A percentile compares a stretch with the other conserved stretches of the same genome.
Conservation (phyloP, 2,888 invertebrate species). For the Carpatolechia fugitivella region DNA sequence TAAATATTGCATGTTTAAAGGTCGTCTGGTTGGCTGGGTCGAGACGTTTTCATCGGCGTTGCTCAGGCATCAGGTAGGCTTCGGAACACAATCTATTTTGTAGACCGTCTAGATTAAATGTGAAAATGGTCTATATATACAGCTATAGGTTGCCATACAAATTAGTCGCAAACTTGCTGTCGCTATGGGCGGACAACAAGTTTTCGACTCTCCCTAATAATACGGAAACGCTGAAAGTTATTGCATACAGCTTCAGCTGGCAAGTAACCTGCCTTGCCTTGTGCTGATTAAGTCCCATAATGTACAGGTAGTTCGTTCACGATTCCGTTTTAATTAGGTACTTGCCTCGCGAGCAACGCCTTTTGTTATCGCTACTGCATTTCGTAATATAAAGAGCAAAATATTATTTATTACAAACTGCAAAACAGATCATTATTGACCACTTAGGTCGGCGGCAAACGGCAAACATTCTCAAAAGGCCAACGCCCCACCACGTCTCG, state of each 20-base stretch:
- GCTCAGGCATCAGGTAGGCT: slow-evolving; percentile 29
- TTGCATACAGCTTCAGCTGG: slow-evolving; percentile 36
- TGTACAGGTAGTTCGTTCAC: slow-evolving; percentile 59
- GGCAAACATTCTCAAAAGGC: slow-evolving; percentile 74
- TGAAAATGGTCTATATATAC: not conserved
- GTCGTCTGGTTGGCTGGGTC: slow-evolving; percentile 29
- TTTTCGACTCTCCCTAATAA: slow-evolving; percentile 4
- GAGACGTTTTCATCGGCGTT: slow-evolving; percentile 24
- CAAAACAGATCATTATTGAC: slow-evolving; percentile 76
- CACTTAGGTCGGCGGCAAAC: slow-evolving; percentile 74
- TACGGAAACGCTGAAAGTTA: too few relatives aligned
- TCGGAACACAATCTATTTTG: not conserved
- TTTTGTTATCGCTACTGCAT: slow-evolving; percentile 1
- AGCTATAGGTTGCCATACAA: not conserved
- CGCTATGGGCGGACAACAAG: not conserved
- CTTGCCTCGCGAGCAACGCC: slow-evolving; percentile 24
- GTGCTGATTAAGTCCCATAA: slow-evolving; percentile 68
- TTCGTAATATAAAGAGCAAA: slow-evolving; percentile 14
- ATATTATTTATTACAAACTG: slow-evolving; percentile 54
- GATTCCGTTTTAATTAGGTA: slow-evolving; percentile 63
- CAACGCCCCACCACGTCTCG: slow-evolving; percentile 64
- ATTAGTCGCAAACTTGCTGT: slow-evolving; percentile 4
- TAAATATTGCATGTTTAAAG: slow-evolving; percentile 41
- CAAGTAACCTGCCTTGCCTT: slow-evolving; percentile 61
- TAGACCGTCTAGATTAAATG: slow-evolving; percentile 1